phyloP scores from a whole-genome alignment of 2,888 invertebrate genomes.

The Drosophila nr. medialis region DNA sequence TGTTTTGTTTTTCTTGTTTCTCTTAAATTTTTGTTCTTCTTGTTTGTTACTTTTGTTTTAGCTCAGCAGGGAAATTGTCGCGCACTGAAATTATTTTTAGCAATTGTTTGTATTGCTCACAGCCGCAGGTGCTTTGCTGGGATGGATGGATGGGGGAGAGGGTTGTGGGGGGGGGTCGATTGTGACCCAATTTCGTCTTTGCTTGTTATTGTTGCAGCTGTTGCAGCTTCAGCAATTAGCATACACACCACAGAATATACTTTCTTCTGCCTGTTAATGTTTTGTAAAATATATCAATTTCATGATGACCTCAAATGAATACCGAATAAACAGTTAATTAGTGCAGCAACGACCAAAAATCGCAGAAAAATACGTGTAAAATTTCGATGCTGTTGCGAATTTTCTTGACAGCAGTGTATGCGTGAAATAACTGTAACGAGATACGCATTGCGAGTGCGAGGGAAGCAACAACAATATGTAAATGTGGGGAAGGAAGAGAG shows the following conservation, averaged over 20 bases:
- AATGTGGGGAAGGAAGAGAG: neutral
- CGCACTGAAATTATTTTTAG: conserved; percentile 75
- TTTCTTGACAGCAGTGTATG: conserved; percentile 64
- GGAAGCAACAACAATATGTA: conserved; percentile 4
- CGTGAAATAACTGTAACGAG: conserved; percentile 75
- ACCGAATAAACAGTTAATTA: neutral
- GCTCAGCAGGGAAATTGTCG: conserved; percentile 64
- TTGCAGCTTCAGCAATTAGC: conserved; percentile 50
- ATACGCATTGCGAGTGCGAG: conserved; percentile 32
- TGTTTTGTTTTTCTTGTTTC: neutral
- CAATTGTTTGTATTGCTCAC: conserved; percentile 63
- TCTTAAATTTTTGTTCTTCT: neutral
- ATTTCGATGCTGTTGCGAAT: conserved; percentile 37
- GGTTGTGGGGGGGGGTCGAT: conserved; percentile 13
- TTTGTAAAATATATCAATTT: neutral
- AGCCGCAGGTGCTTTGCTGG: conserved; percentile 39
- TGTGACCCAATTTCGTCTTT: conserved; percentile 66
- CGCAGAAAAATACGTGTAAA: neutral
- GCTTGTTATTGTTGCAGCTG: conserved; percentile 36
- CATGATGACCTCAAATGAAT: neutral
- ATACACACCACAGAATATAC: conserved; percentile 19
- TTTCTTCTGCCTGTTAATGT: neutral
- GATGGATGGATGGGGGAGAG: neutral
- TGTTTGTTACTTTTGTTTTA: conserved; percentile 19
- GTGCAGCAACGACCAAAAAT: conserved; percentile 2